Conservation (phyloP, 2,797 vertebrate species). For the Gambelia wislizenii region DNA sequence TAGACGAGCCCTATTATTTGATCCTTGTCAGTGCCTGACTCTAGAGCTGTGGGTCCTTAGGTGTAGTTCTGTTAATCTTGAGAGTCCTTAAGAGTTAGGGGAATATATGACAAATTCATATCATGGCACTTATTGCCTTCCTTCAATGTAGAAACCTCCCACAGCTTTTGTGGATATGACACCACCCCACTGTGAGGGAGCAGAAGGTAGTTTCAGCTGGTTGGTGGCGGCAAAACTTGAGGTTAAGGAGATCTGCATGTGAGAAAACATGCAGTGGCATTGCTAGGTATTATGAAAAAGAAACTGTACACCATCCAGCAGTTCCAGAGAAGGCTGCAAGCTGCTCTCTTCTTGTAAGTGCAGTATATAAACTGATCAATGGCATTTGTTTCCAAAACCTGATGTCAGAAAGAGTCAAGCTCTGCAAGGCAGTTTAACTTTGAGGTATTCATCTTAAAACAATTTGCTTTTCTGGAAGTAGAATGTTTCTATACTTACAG, state of each 20-base stretch:
- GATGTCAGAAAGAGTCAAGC: not conserved
- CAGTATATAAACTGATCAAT: not conserved
- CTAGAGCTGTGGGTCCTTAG: not conserved
- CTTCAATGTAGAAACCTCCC: not conserved
- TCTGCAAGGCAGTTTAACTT: not conserved
- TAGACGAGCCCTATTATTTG: too few relatives aligned
- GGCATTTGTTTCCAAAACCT: not conserved
- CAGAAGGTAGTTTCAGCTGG: not conserved
- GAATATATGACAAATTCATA: not conserved
- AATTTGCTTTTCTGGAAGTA: not conserved
- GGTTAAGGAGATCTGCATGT: not conserved
- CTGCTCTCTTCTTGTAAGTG: not conserved
- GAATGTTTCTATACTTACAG: not conserved
- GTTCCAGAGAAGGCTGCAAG: not conserved
- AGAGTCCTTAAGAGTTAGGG: not conserved
- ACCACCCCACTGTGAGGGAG: not conserved
- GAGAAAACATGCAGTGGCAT: not conserved
- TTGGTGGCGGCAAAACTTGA: not conserved
- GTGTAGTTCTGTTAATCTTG: not conserved
- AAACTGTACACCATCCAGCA: not conserved
- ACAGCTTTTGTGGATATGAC: not conserved
- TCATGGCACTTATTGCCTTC: not conserved
- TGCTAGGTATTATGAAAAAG: not conserved
- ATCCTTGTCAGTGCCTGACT: conserved; percentile 19
- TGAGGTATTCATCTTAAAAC: too few relatives aligned